A percentile compares a stretch with the other conserved stretches of the same genome.
Evolutionary conservation across 1,140 invertebrate genomes (phyloP).

Genomic region (Hestina assimilis): DNA sequence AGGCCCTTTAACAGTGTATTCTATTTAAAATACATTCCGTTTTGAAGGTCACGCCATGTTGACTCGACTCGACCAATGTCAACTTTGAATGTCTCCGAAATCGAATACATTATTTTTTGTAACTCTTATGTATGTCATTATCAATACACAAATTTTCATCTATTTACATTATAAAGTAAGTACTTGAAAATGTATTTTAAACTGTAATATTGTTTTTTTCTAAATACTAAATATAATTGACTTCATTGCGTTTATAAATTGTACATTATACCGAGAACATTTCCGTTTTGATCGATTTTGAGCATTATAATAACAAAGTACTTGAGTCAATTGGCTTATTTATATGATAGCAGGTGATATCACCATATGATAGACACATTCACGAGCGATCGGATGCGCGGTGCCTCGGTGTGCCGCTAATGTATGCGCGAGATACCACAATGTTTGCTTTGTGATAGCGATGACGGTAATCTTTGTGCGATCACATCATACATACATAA

Average conservation of each 20-base stretch:
- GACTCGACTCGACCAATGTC: conserved; percentile 39
- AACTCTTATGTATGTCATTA: too few species aligned
- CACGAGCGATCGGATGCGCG: conserved; percentile 25
- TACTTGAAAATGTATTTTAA: too few species aligned
- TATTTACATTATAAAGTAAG: too few species aligned
- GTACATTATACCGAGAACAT: not conserved
- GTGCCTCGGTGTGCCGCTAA: conserved; percentile 28
- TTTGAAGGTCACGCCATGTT: conserved; percentile 42
- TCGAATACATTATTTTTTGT: conserved; percentile 9
- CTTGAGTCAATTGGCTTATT: conserved; percentile 24
- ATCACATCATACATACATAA: conserved; percentile 34
- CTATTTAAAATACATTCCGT: conserved; percentile 33
- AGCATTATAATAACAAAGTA: conserved; percentile 22
- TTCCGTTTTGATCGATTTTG: conserved; percentile 15
- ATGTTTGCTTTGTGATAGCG: conserved; percentile 65
- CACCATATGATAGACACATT: conserved; percentile 36
- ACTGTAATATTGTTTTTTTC: too few species aligned
- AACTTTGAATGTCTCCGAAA: conserved; percentile 29
- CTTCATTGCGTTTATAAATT: not conserved
- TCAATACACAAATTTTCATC: too few species aligned
- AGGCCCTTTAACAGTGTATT: conserved; percentile 15
- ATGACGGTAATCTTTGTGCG: conserved; percentile 43
- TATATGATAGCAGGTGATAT: conserved; percentile 39
- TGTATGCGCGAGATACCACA: conserved; percentile 53
- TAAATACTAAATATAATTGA: not conserved